Conservation (phyloP, 2,113 vertebrate genomes). For the Apteryx owenii region DNA sequence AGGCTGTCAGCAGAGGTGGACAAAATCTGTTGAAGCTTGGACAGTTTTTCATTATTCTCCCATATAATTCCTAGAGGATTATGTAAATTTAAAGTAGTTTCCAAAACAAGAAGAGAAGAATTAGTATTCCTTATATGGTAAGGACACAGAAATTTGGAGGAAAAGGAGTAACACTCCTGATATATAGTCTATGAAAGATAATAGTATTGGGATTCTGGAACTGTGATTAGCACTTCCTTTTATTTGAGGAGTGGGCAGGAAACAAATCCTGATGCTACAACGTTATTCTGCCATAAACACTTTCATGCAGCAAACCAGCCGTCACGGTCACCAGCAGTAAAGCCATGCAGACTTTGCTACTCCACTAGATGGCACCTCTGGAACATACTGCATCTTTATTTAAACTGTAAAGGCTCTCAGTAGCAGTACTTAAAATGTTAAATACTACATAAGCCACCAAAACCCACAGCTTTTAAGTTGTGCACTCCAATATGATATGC, state of each 20-base stretch:
- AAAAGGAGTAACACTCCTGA: neutral
- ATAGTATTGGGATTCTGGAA: neutral
- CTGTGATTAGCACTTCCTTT: neutral
- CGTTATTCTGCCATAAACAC: rapidly evolving
- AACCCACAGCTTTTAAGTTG: neutral
- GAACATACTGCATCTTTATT: rapidly evolving
- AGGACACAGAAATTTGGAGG: neutral
- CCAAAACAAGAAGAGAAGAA: neutral
- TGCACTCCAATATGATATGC: rapidly evolving
- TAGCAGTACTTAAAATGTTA: neutral
- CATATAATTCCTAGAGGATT: neutral
- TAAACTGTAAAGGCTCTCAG: rapidly evolving
- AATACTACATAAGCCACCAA: neutral
- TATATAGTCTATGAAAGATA: neutral
- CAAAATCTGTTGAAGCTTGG: neutral
- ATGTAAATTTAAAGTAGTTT: neutral
- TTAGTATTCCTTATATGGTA: no score
- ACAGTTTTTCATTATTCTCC: rapidly evolving
- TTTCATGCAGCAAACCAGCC: neutral
- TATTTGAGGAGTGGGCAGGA: no score
- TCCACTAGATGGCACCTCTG: slow-evolving; percentile 26
- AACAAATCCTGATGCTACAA: neutral
- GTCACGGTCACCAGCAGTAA: rapidly evolving
- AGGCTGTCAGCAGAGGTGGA: neutral
- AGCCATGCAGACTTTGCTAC: rapidly evolving